Percentiles rank a stretch among this genome's conserved stretches.
Evolutionary conservation across 2,113 vertebrate species (phyloP).

Genomic region (Halichoeres trimaculatus): DNA sequence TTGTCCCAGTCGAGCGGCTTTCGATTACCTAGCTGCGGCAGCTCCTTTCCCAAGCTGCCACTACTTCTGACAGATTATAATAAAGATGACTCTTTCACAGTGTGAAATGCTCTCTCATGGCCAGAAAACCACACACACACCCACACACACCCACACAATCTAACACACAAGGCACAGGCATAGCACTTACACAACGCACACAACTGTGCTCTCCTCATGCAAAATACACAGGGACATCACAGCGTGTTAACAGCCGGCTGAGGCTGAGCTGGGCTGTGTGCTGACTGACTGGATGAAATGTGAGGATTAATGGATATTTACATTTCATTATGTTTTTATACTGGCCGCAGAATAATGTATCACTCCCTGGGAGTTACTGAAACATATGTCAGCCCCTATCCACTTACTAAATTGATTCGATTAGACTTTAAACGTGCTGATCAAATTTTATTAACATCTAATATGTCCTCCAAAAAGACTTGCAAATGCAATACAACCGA

Average conservation of each 20-base stretch:
- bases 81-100: constrained; percentile 90
- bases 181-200: constrained; percentile 40
- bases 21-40: constrained; percentile 85
- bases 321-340: constrained; percentile 98
- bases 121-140: constrained; percentile 52
- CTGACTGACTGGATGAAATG: constrained; percentile 93
- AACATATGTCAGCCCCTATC: constrained; percentile 97
- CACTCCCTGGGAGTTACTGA: constrained; percentile 93
- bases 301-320: constrained; percentile 99
- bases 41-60: constrained; percentile 86
- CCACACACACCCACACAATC: constrained; percentile 18
- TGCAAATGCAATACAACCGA: constrained; percentile 82
- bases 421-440: constrained; percentile 95
- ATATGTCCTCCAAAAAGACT: constrained; percentile 90
- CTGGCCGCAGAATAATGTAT: constrained; percentile 95
- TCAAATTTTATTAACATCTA: constrained; percentile 96
- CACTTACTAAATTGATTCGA: constrained; percentile 94
- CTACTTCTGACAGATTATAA: constrained; percentile 87
- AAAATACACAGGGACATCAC: constrained; percentile 63
- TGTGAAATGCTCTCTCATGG: constrained; percentile 81
- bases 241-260: constrained; percentile 85
- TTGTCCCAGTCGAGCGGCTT: constrained; percentile 70
- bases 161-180: constrained; percentile 10
- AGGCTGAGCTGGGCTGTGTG: constrained; percentile 70
- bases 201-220: constrained; percentile 49